Conservation (phyloP, 1,140 invertebrate species). For the Xylocopa sonorina region DNA sequence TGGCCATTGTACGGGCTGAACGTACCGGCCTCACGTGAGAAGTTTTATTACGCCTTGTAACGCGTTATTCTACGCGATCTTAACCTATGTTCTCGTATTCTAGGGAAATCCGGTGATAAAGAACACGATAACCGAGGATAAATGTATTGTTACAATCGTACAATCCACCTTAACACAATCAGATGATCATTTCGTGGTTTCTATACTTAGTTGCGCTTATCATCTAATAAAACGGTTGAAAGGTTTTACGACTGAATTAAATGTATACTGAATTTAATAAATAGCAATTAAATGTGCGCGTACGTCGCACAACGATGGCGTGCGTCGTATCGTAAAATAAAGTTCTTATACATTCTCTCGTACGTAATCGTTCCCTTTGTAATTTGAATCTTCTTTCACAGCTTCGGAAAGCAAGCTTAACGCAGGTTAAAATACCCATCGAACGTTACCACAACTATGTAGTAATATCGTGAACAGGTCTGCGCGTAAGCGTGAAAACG, state of each 20-base stretch:
- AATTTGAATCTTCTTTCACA: not conserved
- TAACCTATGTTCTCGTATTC: conserved; percentile 9
- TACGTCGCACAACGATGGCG: too few relatives aligned
- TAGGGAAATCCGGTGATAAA: conserved; percentile 25
- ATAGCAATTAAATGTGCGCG: too few relatives aligned
- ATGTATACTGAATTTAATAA: conserved; percentile 4
- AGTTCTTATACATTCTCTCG: not conserved
- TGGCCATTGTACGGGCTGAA: not conserved
- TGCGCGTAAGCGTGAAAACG: not conserved
- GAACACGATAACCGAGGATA: conserved; percentile 25
- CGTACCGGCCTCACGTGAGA: not conserved
- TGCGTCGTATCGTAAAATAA: not conserved
- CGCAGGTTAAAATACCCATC: not conserved
- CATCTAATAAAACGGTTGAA: not conserved
- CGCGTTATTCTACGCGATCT: not conserved
- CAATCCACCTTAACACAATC: not conserved
- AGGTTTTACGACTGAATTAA: not conserved
- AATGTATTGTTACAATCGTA: conserved; percentile 5
- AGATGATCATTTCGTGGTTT: not conserved
- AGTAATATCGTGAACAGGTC: too few relatives aligned
- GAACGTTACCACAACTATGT: too few relatives aligned
- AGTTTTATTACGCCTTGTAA: conserved; percentile 14
- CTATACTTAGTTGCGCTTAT: not conserved
- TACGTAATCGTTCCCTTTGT: not conserved
- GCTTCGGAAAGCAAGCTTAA: not conserved